Percentiles rank a stretch among this genome's conserved stretches.
Evolutionary conservation across 2,113 vertebrate species (phyloP).

Genomic region (Baryphthengus martii): DNA sequence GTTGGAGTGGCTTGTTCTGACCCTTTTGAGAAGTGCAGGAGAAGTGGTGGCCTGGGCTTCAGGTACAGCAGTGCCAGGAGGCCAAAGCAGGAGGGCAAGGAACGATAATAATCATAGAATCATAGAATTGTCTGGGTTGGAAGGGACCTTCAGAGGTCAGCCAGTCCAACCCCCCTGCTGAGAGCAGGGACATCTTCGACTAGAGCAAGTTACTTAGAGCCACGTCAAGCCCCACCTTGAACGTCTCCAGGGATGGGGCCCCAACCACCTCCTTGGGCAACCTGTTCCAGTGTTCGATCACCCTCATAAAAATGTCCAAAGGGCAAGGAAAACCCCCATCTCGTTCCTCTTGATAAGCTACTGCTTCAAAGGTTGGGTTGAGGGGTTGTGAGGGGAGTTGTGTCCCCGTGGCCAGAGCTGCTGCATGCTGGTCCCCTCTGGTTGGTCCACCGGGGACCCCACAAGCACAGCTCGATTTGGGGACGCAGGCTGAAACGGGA

Average conservation of each 20-base stretch:
- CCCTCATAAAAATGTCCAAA: too few relatives aligned
- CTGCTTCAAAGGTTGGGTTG: neutral
- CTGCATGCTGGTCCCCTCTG: neutral
- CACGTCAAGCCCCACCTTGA: too few relatives aligned
- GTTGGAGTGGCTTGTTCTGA: neutral
- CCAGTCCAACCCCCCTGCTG: too few relatives aligned
- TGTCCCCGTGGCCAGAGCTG: neutral
- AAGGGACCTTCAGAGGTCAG: too few relatives aligned
- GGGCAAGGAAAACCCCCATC: neutral
- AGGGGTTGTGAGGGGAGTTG: fast-evolving
- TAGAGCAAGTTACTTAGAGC: too few relatives aligned
- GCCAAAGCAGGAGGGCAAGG: neutral
- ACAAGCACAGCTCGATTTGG: fast-evolving
- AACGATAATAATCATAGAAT: too few relatives aligned
- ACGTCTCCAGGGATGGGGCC: too few relatives aligned
- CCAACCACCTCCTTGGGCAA: too few relatives aligned
- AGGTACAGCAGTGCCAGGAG: too few relatives aligned
- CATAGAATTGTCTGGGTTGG: too few relatives aligned
- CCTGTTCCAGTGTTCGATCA: too few relatives aligned
- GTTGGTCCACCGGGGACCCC: neutral
- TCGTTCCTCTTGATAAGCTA: neutral
- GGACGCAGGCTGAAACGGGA: neutral
- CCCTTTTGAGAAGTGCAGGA: neutral
- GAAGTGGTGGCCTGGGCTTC: neutral
- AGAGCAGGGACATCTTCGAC: too few relatives aligned